Conservation (phyloP, 2,888 invertebrate species). For the Operophtera brumata region DNA sequence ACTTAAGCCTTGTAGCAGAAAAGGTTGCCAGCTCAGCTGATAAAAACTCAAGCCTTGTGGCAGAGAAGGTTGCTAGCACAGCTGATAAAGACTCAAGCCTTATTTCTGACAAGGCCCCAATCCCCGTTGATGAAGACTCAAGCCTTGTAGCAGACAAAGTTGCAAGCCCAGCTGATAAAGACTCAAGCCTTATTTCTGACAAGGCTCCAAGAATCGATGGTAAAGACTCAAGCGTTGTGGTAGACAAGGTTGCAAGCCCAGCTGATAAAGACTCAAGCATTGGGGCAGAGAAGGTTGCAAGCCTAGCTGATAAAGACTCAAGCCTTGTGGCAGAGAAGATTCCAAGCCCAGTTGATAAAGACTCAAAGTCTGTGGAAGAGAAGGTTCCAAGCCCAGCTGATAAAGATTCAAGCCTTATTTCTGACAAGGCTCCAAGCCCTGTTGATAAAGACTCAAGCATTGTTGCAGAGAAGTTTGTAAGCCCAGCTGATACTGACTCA, state of each 20-base stretch:
- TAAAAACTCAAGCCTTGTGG: background rate
- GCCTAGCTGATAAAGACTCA: conserved; percentile 15
- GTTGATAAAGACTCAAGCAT: too few species aligned
- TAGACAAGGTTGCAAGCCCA: too few species aligned
- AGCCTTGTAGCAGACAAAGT: conserved; percentile 7
- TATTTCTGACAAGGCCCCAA: conserved; percentile 4
- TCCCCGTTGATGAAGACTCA: background rate
- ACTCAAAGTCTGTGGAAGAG: too few species aligned
- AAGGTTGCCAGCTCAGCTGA: background rate
- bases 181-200: background rate
- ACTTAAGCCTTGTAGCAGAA: conserved; percentile 11
- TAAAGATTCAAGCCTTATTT: too few species aligned
- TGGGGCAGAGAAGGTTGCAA: background rate
- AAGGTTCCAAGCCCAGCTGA: too few species aligned
- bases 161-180: background rate
- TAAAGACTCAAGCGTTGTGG: conserved; percentile 9
- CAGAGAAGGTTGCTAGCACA: conserved; percentile 4
- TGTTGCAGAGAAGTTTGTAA: too few species aligned
- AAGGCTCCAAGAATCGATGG: too few species aligned
- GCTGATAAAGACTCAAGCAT: conserved; percentile 3
- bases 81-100: conserved; percentile 13
- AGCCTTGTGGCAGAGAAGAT: conserved; percentile 19
- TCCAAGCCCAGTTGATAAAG: background rate
- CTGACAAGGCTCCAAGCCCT: too few species aligned
- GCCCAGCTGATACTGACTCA: conserved; percentile 10